phyloP scores from a whole-genome alignment of 1,140 invertebrate genomes.

The Batillaria attramentaria region DNA sequence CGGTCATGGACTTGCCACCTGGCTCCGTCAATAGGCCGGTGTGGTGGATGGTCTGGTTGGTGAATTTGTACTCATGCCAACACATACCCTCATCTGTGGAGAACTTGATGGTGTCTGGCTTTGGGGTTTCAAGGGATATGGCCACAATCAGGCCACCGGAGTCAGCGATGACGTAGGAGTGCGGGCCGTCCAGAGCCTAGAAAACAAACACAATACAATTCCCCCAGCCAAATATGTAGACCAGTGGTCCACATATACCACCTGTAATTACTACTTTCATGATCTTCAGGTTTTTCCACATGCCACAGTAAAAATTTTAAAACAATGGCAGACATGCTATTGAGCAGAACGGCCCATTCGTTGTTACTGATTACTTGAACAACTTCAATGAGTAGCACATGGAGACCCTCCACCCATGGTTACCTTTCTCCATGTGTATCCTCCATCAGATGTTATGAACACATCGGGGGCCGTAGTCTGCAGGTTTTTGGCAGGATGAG shows the following conservation, averaged over 20 bases:
- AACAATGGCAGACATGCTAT: not conserved
- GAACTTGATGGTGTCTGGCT: slow-evolving; percentile 81
- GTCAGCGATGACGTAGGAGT: slow-evolving; percentile 70
- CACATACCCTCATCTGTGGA: slow-evolving; percentile 68
- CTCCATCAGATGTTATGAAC: slow-evolving; percentile 69
- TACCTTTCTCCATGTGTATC: slow-evolving; percentile 69
- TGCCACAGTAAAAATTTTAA: no score
- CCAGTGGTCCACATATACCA: no score
- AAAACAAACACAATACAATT: not conserved
- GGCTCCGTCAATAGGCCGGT: slow-evolving; percentile 81
- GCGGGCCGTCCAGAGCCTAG: slow-evolving; percentile 67
- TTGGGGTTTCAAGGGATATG: slow-evolving; percentile 78
- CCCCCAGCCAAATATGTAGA: no score
- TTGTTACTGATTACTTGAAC: no score
- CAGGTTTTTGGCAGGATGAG: slow-evolving; percentile 68
- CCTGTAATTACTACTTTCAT: no score
- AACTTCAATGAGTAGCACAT: no score
- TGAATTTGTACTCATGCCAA: slow-evolving; percentile 69
- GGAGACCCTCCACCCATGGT: no score
- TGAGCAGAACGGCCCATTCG: no score
- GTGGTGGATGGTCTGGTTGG: slow-evolving; percentile 83
- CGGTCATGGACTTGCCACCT: slow-evolving; percentile 75
- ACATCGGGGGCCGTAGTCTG: slow-evolving; percentile 68
- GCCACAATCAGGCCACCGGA: slow-evolving; percentile 70
- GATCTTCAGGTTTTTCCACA: no score